Evolutionary conservation across 1,140 invertebrate species (phyloP).

Genomic region (Prorops nasuta): DNA sequence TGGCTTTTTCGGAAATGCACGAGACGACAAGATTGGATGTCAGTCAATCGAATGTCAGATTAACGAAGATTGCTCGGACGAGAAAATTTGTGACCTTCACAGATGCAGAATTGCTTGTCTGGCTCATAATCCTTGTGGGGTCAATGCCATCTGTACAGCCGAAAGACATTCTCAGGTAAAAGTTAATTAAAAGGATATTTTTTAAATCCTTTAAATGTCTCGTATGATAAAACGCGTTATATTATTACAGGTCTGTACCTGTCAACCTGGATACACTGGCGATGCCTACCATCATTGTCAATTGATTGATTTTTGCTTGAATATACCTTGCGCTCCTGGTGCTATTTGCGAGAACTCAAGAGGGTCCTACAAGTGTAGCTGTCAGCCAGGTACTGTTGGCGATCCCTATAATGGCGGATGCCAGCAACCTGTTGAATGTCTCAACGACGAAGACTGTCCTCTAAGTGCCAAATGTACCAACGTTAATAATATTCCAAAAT

Average conservation of each 20-base stretch:
- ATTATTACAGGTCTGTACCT: conserved; percentile 65
- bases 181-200: neutral
- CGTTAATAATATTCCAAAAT: conserved; percentile 70
- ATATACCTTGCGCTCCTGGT: conserved; percentile 76
- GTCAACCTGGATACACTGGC: conserved; percentile 83
- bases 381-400: conserved; percentile 74
- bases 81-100: conserved; percentile 77
- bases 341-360: conserved; percentile 79
- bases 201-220: neutral
- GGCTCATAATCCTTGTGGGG: conserved; percentile 75
- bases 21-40: conserved; percentile 70
- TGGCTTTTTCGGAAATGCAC: conserved; percentile 78
- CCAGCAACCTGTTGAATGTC: conserved; percentile 73
- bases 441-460: conserved; percentile 75
- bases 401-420: conserved; percentile 82
- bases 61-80: conserved; percentile 73
- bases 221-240: neutral
- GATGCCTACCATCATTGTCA: conserved; percentile 69
- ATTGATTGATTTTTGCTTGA: conserved; percentile 76
- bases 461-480: conserved; percentile 70
- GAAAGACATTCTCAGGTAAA: conserved; percentile 68
- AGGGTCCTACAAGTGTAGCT: conserved; percentile 79
- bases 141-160: conserved; percentile 79
- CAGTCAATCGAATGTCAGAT: conserved; percentile 72
- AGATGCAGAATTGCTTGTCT: conserved; percentile 84